Evolutionary conservation across 2,888 invertebrate genomes (phyloP).

Genomic region (Deroplatys truncata): DNA sequence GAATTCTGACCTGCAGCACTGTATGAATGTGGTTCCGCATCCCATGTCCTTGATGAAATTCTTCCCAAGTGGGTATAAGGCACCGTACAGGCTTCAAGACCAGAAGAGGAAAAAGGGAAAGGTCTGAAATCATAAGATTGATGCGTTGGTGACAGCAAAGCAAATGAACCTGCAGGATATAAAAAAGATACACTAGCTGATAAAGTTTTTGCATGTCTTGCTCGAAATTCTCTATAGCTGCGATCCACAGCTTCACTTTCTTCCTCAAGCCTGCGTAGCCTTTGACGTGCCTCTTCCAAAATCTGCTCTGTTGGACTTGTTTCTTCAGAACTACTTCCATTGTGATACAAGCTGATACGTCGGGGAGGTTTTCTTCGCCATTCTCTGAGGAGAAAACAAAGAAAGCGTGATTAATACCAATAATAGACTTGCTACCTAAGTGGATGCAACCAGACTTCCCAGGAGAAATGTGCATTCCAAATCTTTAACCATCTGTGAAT

Average conservation of each 20-base stretch:
- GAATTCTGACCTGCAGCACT: background rate
- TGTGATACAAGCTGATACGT: slow-evolving; percentile 6
- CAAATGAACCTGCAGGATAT: background rate
- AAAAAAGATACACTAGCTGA: background rate
- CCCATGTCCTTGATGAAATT: background rate
- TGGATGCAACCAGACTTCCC: no score
- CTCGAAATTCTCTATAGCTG: slow-evolving; percentile 47
- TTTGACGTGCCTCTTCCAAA: slow-evolving; percentile 51
- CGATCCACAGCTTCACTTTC: slow-evolving; percentile 57
- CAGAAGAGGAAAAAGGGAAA: background rate
- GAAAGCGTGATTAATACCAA: no score
- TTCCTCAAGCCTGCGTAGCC: slow-evolving; percentile 53
- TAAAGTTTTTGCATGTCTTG: slow-evolving; percentile 9
- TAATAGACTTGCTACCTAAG: no score
- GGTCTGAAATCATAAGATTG: background rate
- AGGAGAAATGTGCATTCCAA: no score
- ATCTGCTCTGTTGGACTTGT: slow-evolving; percentile 46
- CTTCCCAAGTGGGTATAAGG: background rate
- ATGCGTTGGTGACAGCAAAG: background rate
- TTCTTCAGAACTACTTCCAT: slow-evolving; percentile 20
- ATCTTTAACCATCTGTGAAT: no score
- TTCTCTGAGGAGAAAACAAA: background rate
- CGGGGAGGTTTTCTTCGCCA: slow-evolving; percentile 19
- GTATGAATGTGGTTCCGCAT: background rate
- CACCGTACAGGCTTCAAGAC: background rate